Evolutionary conservation across 1,140 invertebrate genomes (phyloP).

Genomic region (Leptinotarsa defecta): DNA sequence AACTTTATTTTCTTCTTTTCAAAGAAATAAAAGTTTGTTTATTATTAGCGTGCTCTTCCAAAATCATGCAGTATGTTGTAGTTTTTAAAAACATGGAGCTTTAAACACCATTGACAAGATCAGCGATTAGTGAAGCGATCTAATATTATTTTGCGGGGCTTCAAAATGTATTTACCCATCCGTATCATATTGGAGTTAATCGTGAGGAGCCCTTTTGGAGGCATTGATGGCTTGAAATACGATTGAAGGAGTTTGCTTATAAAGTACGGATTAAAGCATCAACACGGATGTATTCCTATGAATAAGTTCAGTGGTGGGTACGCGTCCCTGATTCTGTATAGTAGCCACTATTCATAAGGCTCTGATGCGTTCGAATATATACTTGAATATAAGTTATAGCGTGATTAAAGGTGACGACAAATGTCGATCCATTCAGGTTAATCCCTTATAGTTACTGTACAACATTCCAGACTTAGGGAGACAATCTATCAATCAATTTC

Average conservation of each 20-base stretch:
- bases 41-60: too few species aligned
- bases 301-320: constrained; percentile 19
- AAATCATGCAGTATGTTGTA: too few species aligned
- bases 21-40: too few species aligned
- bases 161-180: constrained; percentile 17
- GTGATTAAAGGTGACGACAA: too few species aligned
- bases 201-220: constrained; percentile 7
- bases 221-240: constrained; percentile 12
- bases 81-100: not conserved
- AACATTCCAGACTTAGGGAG: too few species aligned
- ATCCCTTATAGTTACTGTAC: too few species aligned
- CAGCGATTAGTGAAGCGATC: not conserved
- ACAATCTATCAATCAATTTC: too few species aligned
- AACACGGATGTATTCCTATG: constrained; percentile 12
- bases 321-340: constrained; percentile 13
- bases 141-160: not conserved
- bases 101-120: not conserved
- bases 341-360: not conserved
- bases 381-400: not conserved
- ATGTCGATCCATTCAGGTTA: too few species aligned
- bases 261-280: constrained; percentile 24
- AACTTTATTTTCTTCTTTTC: too few species aligned
- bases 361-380: not conserved
- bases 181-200: constrained; percentile 6
- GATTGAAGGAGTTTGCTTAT: constrained; percentile 27